Conservation (phyloP, 2,888 invertebrate genomes). For the Orgyia antiqua region DNA sequence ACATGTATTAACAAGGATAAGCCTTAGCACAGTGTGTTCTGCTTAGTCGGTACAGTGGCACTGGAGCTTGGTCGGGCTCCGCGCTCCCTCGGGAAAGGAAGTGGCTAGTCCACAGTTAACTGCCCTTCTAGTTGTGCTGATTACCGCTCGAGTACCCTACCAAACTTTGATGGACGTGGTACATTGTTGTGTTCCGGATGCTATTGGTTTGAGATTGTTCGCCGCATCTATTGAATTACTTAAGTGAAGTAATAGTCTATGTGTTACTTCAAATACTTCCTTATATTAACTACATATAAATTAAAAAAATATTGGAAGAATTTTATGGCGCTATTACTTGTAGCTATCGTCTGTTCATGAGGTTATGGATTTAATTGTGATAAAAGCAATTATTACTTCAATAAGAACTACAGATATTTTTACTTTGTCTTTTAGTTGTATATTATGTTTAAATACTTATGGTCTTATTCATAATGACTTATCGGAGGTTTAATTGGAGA, state of each 20-base stretch:
- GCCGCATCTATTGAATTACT: constrained; percentile 13
- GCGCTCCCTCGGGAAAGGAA: constrained; percentile 69
- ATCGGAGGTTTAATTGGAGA: too few relatives aligned
- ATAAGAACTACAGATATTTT: too few relatives aligned
- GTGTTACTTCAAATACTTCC: too few relatives aligned
- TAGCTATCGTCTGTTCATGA: too few relatives aligned
- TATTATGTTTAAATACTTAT: too few relatives aligned
- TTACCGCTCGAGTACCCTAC: constrained; percentile 65
- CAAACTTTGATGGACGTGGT: constrained; percentile 70
- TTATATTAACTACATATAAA: too few relatives aligned
- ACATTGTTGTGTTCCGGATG: constrained; percentile 47
- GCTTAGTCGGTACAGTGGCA: constrained; percentile 25
- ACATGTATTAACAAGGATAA: constrained; percentile 19
- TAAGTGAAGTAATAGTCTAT: constrained; percentile 4
- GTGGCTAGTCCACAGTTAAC: constrained; percentile 62
- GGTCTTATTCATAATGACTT: too few relatives aligned
- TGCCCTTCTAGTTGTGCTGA: constrained; percentile 73
- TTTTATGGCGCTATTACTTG: too few relatives aligned
- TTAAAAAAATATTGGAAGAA: too few relatives aligned
- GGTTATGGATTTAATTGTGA: too few relatives aligned
- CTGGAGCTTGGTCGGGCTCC: constrained; percentile 27
- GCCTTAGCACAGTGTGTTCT: constrained; percentile 24
- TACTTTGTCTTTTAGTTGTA: too few relatives aligned
- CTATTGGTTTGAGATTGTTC: constrained; percentile 35
- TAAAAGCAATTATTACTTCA: too few relatives aligned